Evolutionary conservation across 2,113 vertebrate genomes (phyloP), one percentile per base, ranked within the genome.

Genomic region (Calyptomena viridis): DNA sequence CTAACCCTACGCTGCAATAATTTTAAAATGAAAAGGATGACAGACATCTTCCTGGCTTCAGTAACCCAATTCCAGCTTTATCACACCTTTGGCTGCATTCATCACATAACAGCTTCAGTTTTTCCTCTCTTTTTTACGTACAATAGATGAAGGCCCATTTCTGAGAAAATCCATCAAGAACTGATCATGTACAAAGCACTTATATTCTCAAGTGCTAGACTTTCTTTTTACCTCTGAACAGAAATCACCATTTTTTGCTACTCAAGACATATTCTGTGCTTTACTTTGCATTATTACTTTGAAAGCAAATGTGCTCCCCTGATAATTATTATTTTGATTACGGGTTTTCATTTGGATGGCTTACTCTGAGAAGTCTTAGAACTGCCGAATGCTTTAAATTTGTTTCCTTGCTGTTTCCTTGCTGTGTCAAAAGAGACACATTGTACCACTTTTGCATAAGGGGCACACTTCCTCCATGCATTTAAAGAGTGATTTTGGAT

Each of bases 281-380:
- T 79, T 81, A 81, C 52, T 88, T 56, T 56, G 52, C 68, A 9
- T 58, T 76, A 94, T 90, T 95, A 73, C 86, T 76, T 73, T 53
- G 66, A 94, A 95, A 93, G 92, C 58, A 95, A 95, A 84, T 33
- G 64, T 3, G 4, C 68, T 93, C 76, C 83, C 86, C 53, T 46
- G 79, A 72, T 93, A 89, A 95, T 95, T 95, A 92, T 78, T 93
- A 88, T 93, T 96, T 94, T 95, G 83, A 92, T 96, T 39, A 93
- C 58, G 73, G 60, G 58, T 87, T 96, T 95, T 88, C 90, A 81
- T 96, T 89, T 84, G 64, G 72, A 89, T 64, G 80, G 64, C 79
- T 95, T 91, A 67, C 68, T 74, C 90, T 53, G 88, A 72, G 72
- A 93, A 95, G 28, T 79, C 86, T 64, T 94, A 93, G 84, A 75